Conservation (phyloP, 2,113 vertebrate genomes). For the Pongo abelii region DNA sequence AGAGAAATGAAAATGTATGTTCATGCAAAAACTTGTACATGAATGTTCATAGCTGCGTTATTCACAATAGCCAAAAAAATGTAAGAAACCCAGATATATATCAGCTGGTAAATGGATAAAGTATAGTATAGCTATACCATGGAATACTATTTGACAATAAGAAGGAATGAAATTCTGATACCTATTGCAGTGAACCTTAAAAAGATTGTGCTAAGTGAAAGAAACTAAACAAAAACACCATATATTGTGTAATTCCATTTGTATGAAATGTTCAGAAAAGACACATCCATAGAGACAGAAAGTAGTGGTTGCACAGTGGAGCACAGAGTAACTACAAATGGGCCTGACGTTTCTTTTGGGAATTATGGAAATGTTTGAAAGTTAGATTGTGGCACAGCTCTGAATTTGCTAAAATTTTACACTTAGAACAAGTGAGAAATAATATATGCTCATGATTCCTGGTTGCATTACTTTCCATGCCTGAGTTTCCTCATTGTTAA, state of each 20-base stretch:
- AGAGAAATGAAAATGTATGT: too few relatives aligned
- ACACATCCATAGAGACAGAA: neutral
- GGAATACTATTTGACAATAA: neutral
- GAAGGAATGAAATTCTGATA: neutral
- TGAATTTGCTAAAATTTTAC: neutral
- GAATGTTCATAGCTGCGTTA: neutral
- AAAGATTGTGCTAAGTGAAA: neutral
- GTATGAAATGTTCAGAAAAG: slow-evolving; percentile 17
- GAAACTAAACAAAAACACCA: neutral
- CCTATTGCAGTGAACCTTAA: neutral
- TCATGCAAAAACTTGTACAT: neutral
- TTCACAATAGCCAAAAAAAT: neutral
- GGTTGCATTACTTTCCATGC: neutral
- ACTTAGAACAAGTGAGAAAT: neutral
- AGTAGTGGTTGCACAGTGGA: neutral
- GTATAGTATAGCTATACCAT: neutral
- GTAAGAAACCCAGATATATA: neutral
- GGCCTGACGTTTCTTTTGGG: neutral
- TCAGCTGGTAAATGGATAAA: neutral
- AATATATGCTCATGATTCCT: neutral
- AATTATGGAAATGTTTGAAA: slow-evolving; percentile 30
- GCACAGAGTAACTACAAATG: neutral
- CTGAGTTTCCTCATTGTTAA: neutral
- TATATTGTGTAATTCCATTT: neutral
- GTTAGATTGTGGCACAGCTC: slow-evolving; percentile 18